These are phyloP conservation scores for Napeogenes inachia DNA, from an alignment of 2,888 invertebrate genomes.

Conservation along the genomic window DNA sequence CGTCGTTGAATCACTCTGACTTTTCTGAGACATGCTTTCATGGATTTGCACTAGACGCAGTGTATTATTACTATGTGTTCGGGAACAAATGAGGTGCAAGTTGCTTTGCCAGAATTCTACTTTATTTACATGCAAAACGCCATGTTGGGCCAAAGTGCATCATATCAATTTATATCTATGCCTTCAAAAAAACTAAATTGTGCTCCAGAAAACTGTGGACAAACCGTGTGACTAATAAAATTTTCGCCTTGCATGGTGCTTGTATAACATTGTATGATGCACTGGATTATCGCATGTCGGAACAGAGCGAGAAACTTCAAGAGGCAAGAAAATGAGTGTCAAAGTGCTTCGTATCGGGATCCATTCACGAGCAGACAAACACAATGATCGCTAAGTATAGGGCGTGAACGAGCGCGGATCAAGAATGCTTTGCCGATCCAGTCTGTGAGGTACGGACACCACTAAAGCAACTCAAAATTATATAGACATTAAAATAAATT, in stretches of 20 bases:
- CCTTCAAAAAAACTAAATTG: constrained; percentile 21
- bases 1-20: constrained; percentile 57
- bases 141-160: constrained; percentile 73
- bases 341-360: constrained; percentile 67
- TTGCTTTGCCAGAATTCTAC: constrained; percentile 72
- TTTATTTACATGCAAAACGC: constrained; percentile 66
- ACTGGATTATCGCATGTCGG: constrained; percentile 66
- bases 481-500: constrained; percentile 75
- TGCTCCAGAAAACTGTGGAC: constrained; percentile 36
- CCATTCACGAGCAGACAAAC: constrained; percentile 74
- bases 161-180: constrained; percentile 61
- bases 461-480: constrained; percentile 77
- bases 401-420: constrained; percentile 74
- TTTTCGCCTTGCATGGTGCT: constrained; percentile 21
- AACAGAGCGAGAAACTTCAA: constrained; percentile 65
- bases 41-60: constrained; percentile 57
- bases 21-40: constrained; percentile 77
- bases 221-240: constrained; percentile 38
- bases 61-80: constrained; percentile 58
- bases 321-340: constrained; percentile 71
- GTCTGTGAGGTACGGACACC: constrained; percentile 77
- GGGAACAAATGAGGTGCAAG: constrained; percentile 66
- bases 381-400: constrained; percentile 74
- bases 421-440: constrained; percentile 75
- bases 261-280: constrained; percentile 66